phyloP scores from a whole-genome alignment of 2,797 vertebrate species.

The Selene dorsalis region DNA sequence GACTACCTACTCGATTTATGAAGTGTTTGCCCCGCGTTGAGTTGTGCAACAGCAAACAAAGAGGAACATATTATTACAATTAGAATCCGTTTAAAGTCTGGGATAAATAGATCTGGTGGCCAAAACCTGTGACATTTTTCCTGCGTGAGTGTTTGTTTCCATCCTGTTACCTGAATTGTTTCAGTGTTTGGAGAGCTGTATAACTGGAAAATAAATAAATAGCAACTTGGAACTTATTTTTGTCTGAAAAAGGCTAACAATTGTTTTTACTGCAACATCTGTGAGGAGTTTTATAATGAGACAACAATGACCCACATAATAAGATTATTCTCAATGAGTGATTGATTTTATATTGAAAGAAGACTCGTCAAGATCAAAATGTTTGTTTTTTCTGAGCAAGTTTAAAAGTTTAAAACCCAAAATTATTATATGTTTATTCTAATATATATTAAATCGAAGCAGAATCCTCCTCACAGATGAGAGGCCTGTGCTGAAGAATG shows the following conservation, averaged over 20 bases:
- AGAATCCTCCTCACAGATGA: background rate
- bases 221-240: slow-evolving; percentile 21
- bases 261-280: slow-evolving; percentile 33
- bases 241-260: no score
- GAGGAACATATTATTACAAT: slow-evolving; percentile 57
- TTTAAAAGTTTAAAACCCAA: background rate
- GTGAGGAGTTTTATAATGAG: slow-evolving; percentile 5
- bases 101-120: slow-evolving; percentile 54
- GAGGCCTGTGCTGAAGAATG: background rate
- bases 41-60: slow-evolving; percentile 57
- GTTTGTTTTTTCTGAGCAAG: background rate
- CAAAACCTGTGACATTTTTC: slow-evolving; percentile 48
- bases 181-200: slow-evolving; percentile 35
- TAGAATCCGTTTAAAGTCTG: slow-evolving; percentile 62
- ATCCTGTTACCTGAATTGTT: slow-evolving; percentile 47
- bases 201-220: slow-evolving; percentile 55
- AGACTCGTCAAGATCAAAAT: background rate
- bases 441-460: background rate
- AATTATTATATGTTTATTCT: background rate
- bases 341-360: background rate
- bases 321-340: background rate
- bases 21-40: slow-evolving; percentile 53
- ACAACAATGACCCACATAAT: slow-evolving; percentile 1
- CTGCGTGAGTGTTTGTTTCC: slow-evolving; percentile 51
- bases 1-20: slow-evolving; percentile 67